A percentile compares a stretch with the other conserved stretches of the same genome.
phyloP scores from a whole-genome alignment of 2,797 vertebrate genomes.

The Xyrichtys novacula region DNA sequence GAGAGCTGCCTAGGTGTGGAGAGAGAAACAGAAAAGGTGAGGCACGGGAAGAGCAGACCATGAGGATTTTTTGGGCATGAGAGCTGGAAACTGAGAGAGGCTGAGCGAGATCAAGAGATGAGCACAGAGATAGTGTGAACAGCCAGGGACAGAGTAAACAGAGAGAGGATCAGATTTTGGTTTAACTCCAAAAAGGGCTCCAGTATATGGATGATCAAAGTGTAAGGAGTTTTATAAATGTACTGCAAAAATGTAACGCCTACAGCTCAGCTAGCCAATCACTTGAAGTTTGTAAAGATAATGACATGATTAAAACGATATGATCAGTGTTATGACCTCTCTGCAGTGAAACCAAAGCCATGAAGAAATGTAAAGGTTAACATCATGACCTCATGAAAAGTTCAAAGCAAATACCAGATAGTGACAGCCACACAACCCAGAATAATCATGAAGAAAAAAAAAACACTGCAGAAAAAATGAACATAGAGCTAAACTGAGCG shows the following conservation, averaged over 20 bases:
- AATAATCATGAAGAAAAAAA: conserved; percentile 11
- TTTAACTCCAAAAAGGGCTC: conserved; percentile 35
- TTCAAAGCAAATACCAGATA: conserved; percentile 31
- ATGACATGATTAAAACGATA: conserved; percentile 33
- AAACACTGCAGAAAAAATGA: conserved; percentile 14
- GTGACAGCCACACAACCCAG: conserved; percentile 11
- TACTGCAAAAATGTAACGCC: conserved; percentile 22
- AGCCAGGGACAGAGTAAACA: conserved; percentile 57
- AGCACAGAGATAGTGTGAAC: conserved; percentile 46
- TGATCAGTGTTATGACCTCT: conserved; percentile 19
- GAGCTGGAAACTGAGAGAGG: conserved; percentile 37
- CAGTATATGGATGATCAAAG: conserved; percentile 38
- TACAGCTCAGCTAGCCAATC: neutral
- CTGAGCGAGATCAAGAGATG: conserved; percentile 52
- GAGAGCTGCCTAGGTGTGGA: conserved; percentile 71
- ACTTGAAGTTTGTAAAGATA: conserved; percentile 21
- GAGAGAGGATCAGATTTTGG: conserved; percentile 42
- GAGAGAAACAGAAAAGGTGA: conserved; percentile 55
- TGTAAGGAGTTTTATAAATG: conserved; percentile 22
- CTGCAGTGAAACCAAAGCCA: conserved; percentile 11
- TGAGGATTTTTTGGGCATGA: conserved; percentile 52
- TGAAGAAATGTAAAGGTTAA: neutral
- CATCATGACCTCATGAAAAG: conserved; percentile 7
- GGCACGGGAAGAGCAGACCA: conserved; percentile 43
- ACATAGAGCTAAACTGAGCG: conserved; percentile 16